Evolutionary conservation across 2,888 invertebrate species (phyloP), one percentile per base, ranked within the genome.

Genomic region (Prenolepis imparis): DNA sequence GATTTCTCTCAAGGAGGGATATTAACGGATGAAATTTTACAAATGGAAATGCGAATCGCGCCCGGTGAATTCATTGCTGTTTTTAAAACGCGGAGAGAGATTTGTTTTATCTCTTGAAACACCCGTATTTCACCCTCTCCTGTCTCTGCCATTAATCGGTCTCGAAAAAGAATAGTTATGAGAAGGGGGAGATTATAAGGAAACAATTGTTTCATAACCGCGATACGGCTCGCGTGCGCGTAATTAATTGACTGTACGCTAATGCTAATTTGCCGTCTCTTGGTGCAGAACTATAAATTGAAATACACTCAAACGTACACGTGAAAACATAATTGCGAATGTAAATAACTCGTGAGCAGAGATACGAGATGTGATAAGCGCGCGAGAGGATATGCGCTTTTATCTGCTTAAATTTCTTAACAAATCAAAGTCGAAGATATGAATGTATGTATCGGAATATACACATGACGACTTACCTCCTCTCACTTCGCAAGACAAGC

Each of bases 401-500:
- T 44, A 4, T 73, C 32, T 32, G 74, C 74, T n/a, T n/a, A 21
- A 28, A 64, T 75, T 66, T 39, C 39, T 55, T 66, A 52, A 64
- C 24, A 39, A 39, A 39, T 48, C 57, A 18, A 52, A 18, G 6
- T 3, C 52, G 55, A 66, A 39, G 52, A 44, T 52, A 52, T 12
- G 61, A 74, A 12, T 36, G 4, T 28, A 36, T 36, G 5, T 36
- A 36, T 57, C 52, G 24, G 41, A 21, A 44, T 57, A n/a, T 9
- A 28, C 1, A 32, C 1, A 12, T 24, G 15, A 11, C 21, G 11
- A 32, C 59, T 94, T 93, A 95, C 96, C 96, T 93, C 96, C 95
- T 85, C 95, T 93, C 66, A 95, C 95, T 94, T 96, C 95, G 89
- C 96, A 96, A 55, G 95, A 95, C 68, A 96, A 92, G 63, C 93